A percentile compares a stretch with the other conserved stretches of the same genome.
These are phyloP conservation scores for Antrozous pallidus DNA, from an alignment of 2,797 vertebrate species.

Conservation along the genomic window DNA sequence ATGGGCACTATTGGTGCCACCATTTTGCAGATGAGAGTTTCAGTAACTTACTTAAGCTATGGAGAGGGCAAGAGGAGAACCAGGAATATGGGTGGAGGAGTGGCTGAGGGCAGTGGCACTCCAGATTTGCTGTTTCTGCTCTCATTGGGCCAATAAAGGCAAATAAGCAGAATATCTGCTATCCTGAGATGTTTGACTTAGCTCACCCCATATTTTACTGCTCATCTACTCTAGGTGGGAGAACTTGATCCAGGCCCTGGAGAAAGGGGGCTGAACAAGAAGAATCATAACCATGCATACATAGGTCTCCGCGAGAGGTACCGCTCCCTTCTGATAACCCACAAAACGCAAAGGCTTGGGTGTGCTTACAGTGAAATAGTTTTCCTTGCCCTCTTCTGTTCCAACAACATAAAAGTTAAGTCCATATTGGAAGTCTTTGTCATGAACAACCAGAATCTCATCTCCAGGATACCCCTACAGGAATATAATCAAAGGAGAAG, in stretches of 20 bases:
- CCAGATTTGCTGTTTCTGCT: background rate
- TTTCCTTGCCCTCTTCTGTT: conserved; percentile 90
- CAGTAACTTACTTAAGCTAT: background rate
- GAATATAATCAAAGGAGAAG: conserved; percentile 53
- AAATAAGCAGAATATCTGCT: background rate
- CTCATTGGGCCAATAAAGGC: background rate
- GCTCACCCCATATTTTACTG: background rate
- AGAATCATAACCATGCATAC: background rate
- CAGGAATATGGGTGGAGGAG: background rate
- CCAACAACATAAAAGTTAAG: conserved; percentile 91
- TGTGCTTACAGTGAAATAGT: conserved; percentile 86
- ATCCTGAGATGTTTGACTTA: background rate
- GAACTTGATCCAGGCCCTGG: background rate
- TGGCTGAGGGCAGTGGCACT: background rate
- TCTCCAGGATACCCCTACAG: conserved; percentile 92
- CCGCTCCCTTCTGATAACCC: background rate
- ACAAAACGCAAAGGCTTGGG: background rate
- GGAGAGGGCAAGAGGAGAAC: background rate
- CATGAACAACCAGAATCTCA: conserved; percentile 91
- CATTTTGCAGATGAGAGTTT: background rate
- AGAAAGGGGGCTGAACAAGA: background rate
- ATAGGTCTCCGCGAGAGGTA: too few relatives aligned
- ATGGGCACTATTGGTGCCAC: background rate
- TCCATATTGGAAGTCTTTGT: conserved; percentile 88
- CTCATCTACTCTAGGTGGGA: background rate